phyloP scores from a whole-genome alignment of 2,888 invertebrate genomes.

The Heliconius sara region DNA sequence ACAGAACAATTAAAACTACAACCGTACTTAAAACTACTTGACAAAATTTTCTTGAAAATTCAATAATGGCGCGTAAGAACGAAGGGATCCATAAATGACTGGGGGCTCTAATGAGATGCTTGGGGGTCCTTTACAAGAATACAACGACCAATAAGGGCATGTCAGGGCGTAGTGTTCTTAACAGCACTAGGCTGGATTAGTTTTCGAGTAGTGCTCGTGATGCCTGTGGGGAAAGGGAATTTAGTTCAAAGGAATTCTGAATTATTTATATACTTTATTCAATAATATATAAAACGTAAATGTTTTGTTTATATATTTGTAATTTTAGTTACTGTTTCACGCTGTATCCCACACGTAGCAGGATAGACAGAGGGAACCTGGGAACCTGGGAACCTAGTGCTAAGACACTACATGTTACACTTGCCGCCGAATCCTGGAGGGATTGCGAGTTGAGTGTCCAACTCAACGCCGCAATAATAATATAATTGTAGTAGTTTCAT shows the following conservation, averaged over 20 bases:
- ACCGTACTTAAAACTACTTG: constrained; percentile 12
- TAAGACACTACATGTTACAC: no score
- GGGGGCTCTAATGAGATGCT: constrained; percentile 51
- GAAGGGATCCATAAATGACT: constrained; percentile 55
- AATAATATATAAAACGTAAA: not conserved
- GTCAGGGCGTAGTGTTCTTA: constrained; percentile 70
- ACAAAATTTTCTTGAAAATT: constrained; percentile 26
- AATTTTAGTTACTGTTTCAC: no score
- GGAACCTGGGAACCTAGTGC: no score
- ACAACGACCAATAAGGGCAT: constrained; percentile 67
- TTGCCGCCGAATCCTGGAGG: no score
- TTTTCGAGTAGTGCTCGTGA: constrained; percentile 77
- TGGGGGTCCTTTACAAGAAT: constrained; percentile 57
- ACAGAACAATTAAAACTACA: constrained; percentile 9
- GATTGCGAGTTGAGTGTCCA: no score
- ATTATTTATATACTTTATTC: constrained; percentile 2
- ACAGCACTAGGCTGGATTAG: constrained; percentile 80
- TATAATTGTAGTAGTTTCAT: no score
- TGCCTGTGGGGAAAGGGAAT: constrained; percentile 61
- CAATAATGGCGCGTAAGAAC: constrained; percentile 44
- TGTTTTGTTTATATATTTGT: not conserved
- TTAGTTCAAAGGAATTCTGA: not conserved
- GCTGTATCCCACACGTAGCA: no score
- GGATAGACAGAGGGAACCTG: no score
- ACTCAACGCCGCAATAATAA: no score